Conservation (phyloP, 1,140 invertebrate species). For the Listronotus oregonensis region DNA sequence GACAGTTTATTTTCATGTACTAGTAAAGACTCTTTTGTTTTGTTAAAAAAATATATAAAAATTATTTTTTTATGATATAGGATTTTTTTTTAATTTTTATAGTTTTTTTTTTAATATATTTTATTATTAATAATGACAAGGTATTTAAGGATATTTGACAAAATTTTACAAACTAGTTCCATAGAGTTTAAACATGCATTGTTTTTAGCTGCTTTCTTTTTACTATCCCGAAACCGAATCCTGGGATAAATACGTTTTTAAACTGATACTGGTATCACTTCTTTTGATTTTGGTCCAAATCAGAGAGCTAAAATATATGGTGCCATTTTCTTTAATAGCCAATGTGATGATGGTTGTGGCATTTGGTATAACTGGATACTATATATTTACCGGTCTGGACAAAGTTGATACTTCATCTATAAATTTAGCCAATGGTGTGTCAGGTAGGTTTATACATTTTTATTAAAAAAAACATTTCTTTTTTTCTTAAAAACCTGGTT, state of each 20-base stretch:
- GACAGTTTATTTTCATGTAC: too few relatives aligned
- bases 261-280: constrained; percentile 63
- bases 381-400: constrained; percentile 66
- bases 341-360: constrained; percentile 70
- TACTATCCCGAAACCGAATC: constrained; percentile 19
- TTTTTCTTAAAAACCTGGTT: too few relatives aligned
- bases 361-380: constrained; percentile 73
- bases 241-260: constrained; percentile 56
- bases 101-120: too few relatives aligned
- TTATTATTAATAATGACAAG: too few relatives aligned
- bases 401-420: constrained; percentile 39
- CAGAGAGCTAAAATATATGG: constrained; percentile 71
- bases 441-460: constrained; percentile 7
- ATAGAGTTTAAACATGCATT: too few relatives aligned
- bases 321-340: constrained; percentile 76
- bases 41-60: too few relatives aligned
- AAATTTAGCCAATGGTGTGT: constrained; percentile 33
- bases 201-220: constrained; percentile 18
- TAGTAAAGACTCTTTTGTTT: too few relatives aligned
- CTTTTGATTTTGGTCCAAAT: constrained; percentile 68
- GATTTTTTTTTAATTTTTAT: too few relatives aligned
- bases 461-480: too few relatives aligned
- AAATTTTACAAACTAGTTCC: too few relatives aligned
- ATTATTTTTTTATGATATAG: too few relatives aligned
- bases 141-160: too few relatives aligned